phyloP scores from a whole-genome alignment of 2,797 vertebrate species.

The Epinephelus awoara region DNA sequence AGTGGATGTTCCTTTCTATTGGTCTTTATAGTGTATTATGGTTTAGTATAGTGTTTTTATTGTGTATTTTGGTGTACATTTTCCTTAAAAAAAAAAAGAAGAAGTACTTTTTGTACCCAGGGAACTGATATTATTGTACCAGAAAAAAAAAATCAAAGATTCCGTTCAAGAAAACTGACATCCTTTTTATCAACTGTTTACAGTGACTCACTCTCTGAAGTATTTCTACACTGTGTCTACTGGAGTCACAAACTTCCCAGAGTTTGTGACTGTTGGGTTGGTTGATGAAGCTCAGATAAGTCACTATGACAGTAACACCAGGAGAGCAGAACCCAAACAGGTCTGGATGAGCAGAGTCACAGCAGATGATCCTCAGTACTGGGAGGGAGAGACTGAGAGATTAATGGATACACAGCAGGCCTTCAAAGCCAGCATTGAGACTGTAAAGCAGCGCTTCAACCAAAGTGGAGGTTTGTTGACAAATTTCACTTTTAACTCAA shows the following conservation, averaged over 20 bases:
- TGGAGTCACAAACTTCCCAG: slow-evolving; percentile 62
- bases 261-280: slow-evolving; percentile 52
- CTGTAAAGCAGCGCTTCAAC: slow-evolving; percentile 39
- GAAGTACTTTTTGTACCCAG: too few relatives aligned
- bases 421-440: slow-evolving; percentile 34
- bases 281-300: slow-evolving; percentile 5
- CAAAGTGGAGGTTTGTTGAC: slow-evolving; percentile 72
- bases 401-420: rapidly evolving
- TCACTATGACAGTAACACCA: slow-evolving; percentile 62
- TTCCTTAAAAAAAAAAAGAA: too few relatives aligned
- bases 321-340: slow-evolving; percentile 15
- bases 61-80: too few relatives aligned
- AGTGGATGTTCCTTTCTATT: too few relatives aligned
- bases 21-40: too few relatives aligned
- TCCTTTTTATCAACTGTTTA: not conserved
- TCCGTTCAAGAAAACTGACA: not conserved
- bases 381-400: rapidly evolving
- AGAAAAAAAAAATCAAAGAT: too few relatives aligned
- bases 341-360: slow-evolving; percentile 58
- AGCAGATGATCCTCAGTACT: slow-evolving; percentile 11
- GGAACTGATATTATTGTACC: too few relatives aligned
- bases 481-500: slow-evolving; percentile 13
- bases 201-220: slow-evolving; percentile 62
- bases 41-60: too few relatives aligned
- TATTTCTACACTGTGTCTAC: slow-evolving; percentile 52